These are phyloP conservation scores for Octopus bimaculoides DNA, from an alignment of 1,140 invertebrate species.

Conservation along the genomic window DNA sequence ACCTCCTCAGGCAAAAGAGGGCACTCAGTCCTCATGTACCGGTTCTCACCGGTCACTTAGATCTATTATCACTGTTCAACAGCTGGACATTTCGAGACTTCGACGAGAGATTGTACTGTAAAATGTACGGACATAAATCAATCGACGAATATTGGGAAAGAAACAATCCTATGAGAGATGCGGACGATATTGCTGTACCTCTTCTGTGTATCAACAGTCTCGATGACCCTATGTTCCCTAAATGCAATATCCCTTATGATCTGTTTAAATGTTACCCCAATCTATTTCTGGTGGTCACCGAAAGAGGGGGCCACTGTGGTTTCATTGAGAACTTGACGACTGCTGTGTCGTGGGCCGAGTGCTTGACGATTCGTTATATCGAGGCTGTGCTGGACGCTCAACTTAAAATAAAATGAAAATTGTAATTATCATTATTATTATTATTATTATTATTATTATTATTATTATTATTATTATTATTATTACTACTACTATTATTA, in stretches of 20 bases:
- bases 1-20: slow-evolving; percentile 29
- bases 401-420: slow-evolving; percentile 29
- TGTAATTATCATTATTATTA: neutral
- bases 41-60: slow-evolving; percentile 31
- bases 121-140: slow-evolving; percentile 32
- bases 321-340: slow-evolving; percentile 32
- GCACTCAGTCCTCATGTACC: slow-evolving; percentile 31
- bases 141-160: slow-evolving; percentile 48
- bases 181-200: slow-evolving; percentile 48
- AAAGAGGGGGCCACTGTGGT: slow-evolving; percentile 49
- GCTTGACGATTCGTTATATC: slow-evolving; percentile 36
- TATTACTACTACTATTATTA: neutral
- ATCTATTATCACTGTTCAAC: slow-evolving; percentile 27
- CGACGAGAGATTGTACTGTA: slow-evolving; percentile 36
- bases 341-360: slow-evolving; percentile 37
- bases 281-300: slow-evolving; percentile 40
- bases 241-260: slow-evolving; percentile 42
- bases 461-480: neutral
- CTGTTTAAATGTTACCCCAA: slow-evolving; percentile 48
- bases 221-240: slow-evolving; percentile 45
- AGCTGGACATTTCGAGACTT: slow-evolving; percentile 30
- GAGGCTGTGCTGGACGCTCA: slow-evolving; percentile 35
- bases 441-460: neutral
- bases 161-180: slow-evolving; percentile 48
- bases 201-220: slow-evolving; percentile 44